phyloP scores from a whole-genome alignment of 1,140 invertebrate genomes.

The Ooceraea biroi region DNA sequence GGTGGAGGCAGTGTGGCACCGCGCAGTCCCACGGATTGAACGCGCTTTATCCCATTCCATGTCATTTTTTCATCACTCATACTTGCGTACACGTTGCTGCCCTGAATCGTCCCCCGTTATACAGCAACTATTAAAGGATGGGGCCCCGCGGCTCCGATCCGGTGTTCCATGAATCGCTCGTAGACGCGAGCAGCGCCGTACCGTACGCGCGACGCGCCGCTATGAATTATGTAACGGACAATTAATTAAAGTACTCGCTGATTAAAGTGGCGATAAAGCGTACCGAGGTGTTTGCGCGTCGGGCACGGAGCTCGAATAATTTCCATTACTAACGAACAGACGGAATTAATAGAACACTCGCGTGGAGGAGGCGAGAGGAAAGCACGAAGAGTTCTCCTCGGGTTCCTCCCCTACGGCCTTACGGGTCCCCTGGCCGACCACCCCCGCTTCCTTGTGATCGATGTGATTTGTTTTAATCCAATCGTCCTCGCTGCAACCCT shows the following conservation, averaged over 20 bases:
- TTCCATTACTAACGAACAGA: slow-evolving; percentile 74
- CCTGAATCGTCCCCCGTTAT: slow-evolving; percentile 56
- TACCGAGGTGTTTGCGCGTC: slow-evolving; percentile 66
- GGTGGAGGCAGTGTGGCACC: no score
- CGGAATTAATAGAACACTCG: slow-evolving; percentile 74
- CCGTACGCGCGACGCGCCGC: slow-evolving; percentile 13
- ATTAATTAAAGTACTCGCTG: slow-evolving; percentile 75
- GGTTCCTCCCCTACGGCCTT: background rate
- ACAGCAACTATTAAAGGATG: slow-evolving; percentile 49
- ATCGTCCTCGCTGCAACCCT: slow-evolving; percentile 54
- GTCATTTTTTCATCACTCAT: slow-evolving; percentile 40
- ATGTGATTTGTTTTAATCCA: slow-evolving; percentile 75
- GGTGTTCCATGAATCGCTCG: slow-evolving; percentile 55
- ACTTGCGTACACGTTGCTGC: slow-evolving; percentile 40
- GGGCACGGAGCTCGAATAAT: slow-evolving; percentile 67
- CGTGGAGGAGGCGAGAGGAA: slow-evolving; percentile 27
- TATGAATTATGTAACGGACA: slow-evolving; percentile 76
- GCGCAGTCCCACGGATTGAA: background rate
- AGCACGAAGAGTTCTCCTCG: background rate
- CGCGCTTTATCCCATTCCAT: slow-evolving; percentile 7
- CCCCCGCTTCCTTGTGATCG: slow-evolving; percentile 57
- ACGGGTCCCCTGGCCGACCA: background rate
- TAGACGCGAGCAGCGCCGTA: slow-evolving; percentile 9
- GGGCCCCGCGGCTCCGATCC: slow-evolving; percentile 50
- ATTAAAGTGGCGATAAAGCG: slow-evolving; percentile 73